Base-by-base conservation (phyloP, 92 coral and sea anemone species). In the Hydrozoanthus gracilis region DNA sequence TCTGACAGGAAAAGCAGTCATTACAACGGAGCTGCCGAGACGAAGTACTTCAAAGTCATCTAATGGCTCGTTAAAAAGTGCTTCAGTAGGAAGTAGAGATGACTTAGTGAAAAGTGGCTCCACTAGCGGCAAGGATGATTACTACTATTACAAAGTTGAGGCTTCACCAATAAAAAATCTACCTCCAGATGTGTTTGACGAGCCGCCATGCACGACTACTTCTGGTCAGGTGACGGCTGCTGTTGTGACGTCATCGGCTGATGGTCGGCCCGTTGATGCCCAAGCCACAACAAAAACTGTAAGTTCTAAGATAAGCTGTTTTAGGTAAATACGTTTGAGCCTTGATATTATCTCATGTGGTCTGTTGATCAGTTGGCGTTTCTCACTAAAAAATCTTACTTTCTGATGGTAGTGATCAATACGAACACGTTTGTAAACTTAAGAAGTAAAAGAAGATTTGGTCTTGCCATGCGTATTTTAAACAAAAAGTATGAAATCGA, bases 11-110 rank as follows among this genome's bases (percentile, higher is more conserved):
- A 86, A 89, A 62, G 90, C 96, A 66, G 95, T 93, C 76, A 96
- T 94, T 65, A 94, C 98, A 3, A 94, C 98, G 14, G 98, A 94
- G 76, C 90, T 94, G 9, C 98, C 96, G 20, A 87, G 83, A 54
- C 82, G 82, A 48, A 47, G 82, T 27, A 78, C 91, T 20, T 87
- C 88, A 86, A 82, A 86, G 71, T 64, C 88, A 3, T 56, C 92
- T 45, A 88, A 92, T 71, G 93, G 95, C 15, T 78, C 89, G 14
- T 14, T 52, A 27, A 87, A 71, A 71, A 55, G 68, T 16, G 47
- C 39, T 17, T 71, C 85, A 20, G 18, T 74, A 48, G 66, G 62
- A 27, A 80, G 85, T 16, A 80, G 55, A 47, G 85, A 80, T 66
- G 85, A 80, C 6, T 44, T 54, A 13, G 49, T 48, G 9, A 87